Evolutionary conservation across 2,797 vertebrate species (phyloP), one percentile per base, ranked within the genome.

Genomic region (Hapalemur alaotrensis): DNA sequence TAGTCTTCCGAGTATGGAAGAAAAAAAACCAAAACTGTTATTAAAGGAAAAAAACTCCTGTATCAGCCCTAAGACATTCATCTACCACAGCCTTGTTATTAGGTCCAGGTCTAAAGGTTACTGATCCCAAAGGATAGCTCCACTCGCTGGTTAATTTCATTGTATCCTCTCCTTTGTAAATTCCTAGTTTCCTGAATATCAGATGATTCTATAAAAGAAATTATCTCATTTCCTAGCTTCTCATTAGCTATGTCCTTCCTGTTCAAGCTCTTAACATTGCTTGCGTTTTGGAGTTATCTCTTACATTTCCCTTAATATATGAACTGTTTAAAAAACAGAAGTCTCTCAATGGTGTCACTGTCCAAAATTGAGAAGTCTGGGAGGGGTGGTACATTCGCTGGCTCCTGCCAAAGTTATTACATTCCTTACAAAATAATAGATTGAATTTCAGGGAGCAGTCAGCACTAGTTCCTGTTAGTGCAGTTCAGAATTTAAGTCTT

Each of bases 241-340:
- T 97, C 95, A 82, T 94, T 96, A 95, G 95, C 80, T 88, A 59
- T 86, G 0, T 46, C 95, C 96, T 97, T 97, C 97, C 97, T 97
- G 92, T 93, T 94, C 76, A 81, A 93, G 81, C 90, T 93, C 82
- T n/a, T 94, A 65, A 90, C 75, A 78, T 73, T n/a, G 23, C 75
- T 95, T n/a, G 72, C 88, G 67, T 95, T 97, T 94, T 70, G 95
- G 70, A 92, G 83, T 97, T 96, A 84, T 87, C 96, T 93, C 87
- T 54, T 1, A 94, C 96, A 81, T 96, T 97, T 97, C 96, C 92
- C 73, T 94, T 96, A 93, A 76, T 93, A 85, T 65, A 67, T 48
- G 10, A 92, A 89, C 50, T 96, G 83, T 78, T 87, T 73, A 41
- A 90, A 95, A 96, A 69, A 52, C 87, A 72, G 95, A 97, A 97